Evolutionary conservation across 2,888 invertebrate genomes (phyloP).

Genomic region (Aphelenchoides bicaudatus): DNA sequence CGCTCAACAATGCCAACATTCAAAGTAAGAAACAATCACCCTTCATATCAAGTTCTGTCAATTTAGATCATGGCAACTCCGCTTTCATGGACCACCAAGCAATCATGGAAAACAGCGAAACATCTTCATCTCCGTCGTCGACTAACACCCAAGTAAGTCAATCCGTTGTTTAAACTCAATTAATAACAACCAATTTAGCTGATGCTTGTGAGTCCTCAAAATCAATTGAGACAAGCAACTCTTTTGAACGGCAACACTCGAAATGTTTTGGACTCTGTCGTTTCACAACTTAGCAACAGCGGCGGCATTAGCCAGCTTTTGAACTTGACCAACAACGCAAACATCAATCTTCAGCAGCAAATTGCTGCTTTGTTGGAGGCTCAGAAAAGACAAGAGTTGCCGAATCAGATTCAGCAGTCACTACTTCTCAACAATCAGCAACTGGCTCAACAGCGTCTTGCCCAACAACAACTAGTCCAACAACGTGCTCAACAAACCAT

Average conservation of each 20-base stretch:
- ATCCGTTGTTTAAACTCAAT: too few species aligned
- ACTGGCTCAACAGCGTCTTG: too few species aligned
- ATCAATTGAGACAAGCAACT: constrained; percentile 9
- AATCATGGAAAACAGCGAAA: constrained; percentile 49
- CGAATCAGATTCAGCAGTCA: too few species aligned
- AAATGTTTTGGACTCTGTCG: background rate
- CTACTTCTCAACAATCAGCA: too few species aligned
- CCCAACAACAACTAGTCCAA: too few species aligned
- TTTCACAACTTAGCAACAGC: too few species aligned
- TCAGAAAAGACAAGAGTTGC: constrained; percentile 7
- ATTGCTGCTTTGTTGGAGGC: constrained; percentile 13
- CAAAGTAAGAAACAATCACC: background rate
- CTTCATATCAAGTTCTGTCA: background rate
- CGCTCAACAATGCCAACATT: constrained; percentile 6
- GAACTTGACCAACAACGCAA: constrained; percentile 2
- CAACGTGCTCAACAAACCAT: too few species aligned
- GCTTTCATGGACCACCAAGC: constrained; percentile 4
- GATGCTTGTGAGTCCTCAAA: constrained; percentile 12
- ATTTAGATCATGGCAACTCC: constrained; percentile 6
- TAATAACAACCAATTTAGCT: background rate
- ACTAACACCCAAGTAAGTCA: constrained; percentile 51
- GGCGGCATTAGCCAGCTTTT: constrained; percentile 5
- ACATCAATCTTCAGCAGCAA: constrained; percentile 16
- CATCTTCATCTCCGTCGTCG: constrained; percentile 54
- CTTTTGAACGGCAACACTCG: constrained; percentile 3